These are phyloP conservation scores for Chionoecetes opilio DNA, from an alignment of 1,140 invertebrate species.

Conservation along the genomic window DNA sequence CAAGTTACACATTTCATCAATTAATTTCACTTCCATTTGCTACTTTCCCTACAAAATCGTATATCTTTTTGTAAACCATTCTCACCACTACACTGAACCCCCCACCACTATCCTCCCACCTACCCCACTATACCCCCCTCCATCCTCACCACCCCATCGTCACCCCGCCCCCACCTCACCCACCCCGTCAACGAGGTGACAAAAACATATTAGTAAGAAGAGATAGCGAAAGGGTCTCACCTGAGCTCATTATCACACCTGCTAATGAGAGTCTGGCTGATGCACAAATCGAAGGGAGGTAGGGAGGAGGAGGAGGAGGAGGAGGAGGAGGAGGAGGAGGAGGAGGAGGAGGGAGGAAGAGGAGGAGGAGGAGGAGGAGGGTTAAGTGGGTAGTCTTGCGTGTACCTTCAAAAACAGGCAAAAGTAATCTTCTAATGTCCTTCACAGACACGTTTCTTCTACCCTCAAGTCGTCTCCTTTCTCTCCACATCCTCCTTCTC, in stretches of 20 bases:
- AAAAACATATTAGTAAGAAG: not conserved
- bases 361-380: constrained; percentile 19
- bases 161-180: not conserved
- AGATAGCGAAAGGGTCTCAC: not conserved
- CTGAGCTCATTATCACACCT: not conserved
- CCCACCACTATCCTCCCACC: not conserved
- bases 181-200: not conserved
- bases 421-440: constrained; percentile 2
- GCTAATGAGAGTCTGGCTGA: not conserved
- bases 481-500: constrained; percentile 8
- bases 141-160: not conserved
- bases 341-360: constrained; percentile 24
- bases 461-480: not conserved
- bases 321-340: constrained; percentile 29
- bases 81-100: too few relatives aligned
- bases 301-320: not conserved
- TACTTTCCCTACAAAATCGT: too few relatives aligned
- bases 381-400: not conserved
- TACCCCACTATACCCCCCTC: not conserved
- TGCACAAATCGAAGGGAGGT: too few relatives aligned
- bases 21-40: too few relatives aligned
- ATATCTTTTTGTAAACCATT: too few relatives aligned
- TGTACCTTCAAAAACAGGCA: not conserved
- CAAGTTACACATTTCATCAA: too few relatives aligned
- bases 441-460: constrained; percentile 11